These are phyloP conservation scores for Myrmophylax atrothorax DNA, from an alignment of 2,113 vertebrate species.

Conservation along the genomic window DNA sequence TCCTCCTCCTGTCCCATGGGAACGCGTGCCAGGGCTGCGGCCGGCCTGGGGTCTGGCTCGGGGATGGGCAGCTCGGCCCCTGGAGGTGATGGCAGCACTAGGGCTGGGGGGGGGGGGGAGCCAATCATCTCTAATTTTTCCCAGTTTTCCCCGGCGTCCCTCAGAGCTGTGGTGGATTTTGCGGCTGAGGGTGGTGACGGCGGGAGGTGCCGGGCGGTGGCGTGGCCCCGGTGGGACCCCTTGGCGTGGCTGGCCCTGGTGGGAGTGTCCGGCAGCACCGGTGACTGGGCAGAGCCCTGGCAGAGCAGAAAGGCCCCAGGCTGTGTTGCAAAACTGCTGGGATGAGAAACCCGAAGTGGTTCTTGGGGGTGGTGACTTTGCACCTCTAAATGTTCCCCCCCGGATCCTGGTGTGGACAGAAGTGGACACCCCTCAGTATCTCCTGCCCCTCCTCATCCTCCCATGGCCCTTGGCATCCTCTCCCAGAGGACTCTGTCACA, in stretches of 20 bases:
- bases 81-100: neutral
- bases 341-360: neutral
- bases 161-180: conserved; percentile 15
- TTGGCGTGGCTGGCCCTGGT: accelerated
- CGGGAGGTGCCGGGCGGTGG: conserved; percentile 4
- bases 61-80: neutral
- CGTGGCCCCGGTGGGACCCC: neutral
- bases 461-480: neutral
- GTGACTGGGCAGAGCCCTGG: neutral
- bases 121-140: neutral
- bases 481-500: neutral
- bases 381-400: neutral
- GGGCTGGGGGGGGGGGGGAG: neutral
- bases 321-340: neutral
- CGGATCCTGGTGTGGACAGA: accelerated
- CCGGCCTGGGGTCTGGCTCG: neutral
- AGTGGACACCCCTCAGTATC: neutral
- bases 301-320: neutral
- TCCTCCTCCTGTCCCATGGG: conserved; percentile 1
- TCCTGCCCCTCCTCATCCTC: neutral
- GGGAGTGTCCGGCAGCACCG: neutral
- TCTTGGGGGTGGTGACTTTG: neutral
- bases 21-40: neutral
- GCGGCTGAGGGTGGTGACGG: neutral
- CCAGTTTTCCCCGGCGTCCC: neutral